phyloP scores from a whole-genome alignment of 2,113 vertebrate genomes.

The Rutilus rutilus region DNA sequence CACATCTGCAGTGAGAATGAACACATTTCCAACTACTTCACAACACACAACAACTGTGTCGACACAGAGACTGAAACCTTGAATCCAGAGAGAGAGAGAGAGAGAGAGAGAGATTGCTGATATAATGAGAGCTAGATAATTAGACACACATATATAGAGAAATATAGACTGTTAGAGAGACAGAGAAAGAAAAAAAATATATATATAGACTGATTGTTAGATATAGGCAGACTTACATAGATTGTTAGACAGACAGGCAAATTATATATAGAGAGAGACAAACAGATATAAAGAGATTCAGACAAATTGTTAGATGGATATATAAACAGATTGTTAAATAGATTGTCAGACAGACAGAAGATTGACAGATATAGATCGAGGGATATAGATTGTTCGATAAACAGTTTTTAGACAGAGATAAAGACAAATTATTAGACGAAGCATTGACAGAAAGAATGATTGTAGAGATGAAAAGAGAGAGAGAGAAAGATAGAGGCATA shows the following conservation, averaged over 20 bases:
- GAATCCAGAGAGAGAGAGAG: background rate
- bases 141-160: background rate
- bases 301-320: background rate
- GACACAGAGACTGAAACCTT: background rate
- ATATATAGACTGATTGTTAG: background rate
- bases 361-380: background rate
- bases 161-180: background rate
- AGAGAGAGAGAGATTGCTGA: background rate
- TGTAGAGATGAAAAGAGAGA: too few species aligned
- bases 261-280: background rate
- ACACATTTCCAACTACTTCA: slow-evolving; percentile 12
- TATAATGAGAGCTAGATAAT: background rate
- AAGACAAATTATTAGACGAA: background rate
- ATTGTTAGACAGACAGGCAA: background rate
- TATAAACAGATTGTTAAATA: background rate
- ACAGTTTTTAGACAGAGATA: background rate
- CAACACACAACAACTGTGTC: background rate
- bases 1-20: slow-evolving; percentile 11
- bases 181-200: background rate
- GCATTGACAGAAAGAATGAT: too few species aligned
- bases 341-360: background rate
- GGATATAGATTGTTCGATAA: background rate
- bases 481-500: too few species aligned
- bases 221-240: background rate
- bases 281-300: background rate